phyloP scores from a whole-genome alignment of 2,888 invertebrate genomes.

The Gastrophysa polygoni region DNA sequence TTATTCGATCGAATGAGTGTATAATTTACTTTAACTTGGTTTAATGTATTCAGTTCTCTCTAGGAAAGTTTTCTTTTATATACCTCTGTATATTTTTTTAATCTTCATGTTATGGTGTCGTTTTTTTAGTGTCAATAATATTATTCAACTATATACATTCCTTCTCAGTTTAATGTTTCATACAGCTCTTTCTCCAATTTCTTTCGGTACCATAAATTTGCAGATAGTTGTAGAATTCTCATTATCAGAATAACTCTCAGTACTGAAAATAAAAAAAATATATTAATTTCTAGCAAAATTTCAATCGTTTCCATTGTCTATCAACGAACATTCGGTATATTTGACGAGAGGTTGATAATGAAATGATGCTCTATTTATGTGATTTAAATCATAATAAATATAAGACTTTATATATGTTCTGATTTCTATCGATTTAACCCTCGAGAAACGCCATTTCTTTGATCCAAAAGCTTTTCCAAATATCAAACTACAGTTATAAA shows the following conservation, averaged over 20 bases:
- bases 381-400: no score
- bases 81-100: no score
- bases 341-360: no score
- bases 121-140: background rate
- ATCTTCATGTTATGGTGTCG: background rate
- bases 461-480: no score
- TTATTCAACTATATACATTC: background rate
- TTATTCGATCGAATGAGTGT: background rate
- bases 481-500: no score
- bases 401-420: no score
- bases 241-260: constrained; percentile 46
- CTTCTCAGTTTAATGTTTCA: constrained; percentile 23
- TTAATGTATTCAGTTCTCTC: background rate
- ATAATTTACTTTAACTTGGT: constrained; percentile 12
- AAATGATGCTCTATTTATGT: no score
- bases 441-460: no score
- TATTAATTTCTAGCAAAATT: no score
- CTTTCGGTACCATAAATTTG: constrained; percentile 51
- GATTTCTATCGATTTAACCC: no score
- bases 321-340: no score
- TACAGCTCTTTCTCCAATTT: constrained; percentile 49
- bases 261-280: constrained; percentile 37
- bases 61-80: background rate
- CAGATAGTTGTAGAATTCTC: constrained; percentile 46
- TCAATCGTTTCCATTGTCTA: no score